Evolutionary conservation across 1,140 invertebrate species (phyloP), one percentile per base, ranked within the genome.

Genomic region (Dreissena rostriformis): DNA sequence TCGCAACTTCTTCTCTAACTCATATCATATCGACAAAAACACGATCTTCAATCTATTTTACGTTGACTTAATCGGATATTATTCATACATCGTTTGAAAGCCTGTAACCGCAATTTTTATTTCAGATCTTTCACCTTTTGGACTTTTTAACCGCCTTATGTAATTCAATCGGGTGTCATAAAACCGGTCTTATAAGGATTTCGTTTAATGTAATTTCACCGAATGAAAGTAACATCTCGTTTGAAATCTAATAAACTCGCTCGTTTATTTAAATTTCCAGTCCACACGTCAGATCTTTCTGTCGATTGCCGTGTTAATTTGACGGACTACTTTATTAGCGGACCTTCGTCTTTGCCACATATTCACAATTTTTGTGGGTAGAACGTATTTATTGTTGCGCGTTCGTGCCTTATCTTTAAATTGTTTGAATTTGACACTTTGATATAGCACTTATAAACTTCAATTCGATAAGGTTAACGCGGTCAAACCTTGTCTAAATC

Each of bases 401-500:
- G 19, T 14, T 12, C 53, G 19, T 57, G 53, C 19, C 53, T 57
- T 57, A 57, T 57, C 53, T 57, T 57, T 19, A 57, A 57, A 14
- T 57, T 57, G 53, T n/a, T 57, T 19, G 53, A 57, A 19, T 57
- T 57, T 57, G 53, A 57, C 53, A 57, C 53, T 57, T 57, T 57
- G 53, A 57, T 57, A 57, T 57, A 19, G 53, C 12, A 19, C 53
- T 57, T 19, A 57, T 57, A 57, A 57, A 57, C 12, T 57, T 57
- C 19, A 57, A 57, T 57, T 57, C 19, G 53, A 57, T 57, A 57
- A 14, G 53, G 12, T 19, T 19, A 19, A 57, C 12, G 19, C 12
- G 12, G 53, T 19, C 12, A 19, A 19, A 12, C 53, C 19, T 57
- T 57, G 19, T 19, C 19, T 12, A 57, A 57, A 57, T 57, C 53